Conservation (phyloP, 2,888 invertebrate genomes). For the Heliconius erato region DNA sequence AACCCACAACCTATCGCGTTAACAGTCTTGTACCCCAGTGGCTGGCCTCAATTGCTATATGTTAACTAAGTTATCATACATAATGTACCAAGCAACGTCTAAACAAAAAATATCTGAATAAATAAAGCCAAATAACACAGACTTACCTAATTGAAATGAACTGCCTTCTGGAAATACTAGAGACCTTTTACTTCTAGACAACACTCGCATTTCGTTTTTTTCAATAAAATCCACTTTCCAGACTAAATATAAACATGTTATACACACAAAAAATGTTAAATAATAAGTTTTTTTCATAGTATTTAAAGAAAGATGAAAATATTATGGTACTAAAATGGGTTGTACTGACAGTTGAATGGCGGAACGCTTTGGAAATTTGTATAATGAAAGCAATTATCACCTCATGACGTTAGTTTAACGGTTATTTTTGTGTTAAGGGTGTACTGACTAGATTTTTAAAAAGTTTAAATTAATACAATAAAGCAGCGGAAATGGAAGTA, state of each 20-base stretch:
- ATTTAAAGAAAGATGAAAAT: not conserved
- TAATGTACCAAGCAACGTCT: not conserved
- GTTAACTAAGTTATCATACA: not conserved
- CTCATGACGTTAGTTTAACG: constrained; percentile 71
- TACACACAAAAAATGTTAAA: not conserved
- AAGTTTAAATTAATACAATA: no score
- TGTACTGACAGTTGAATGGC: constrained; percentile 60
- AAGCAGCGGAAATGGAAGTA: no score
- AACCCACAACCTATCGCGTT: no score
- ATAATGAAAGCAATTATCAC: constrained; percentile 80
- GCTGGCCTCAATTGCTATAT: not conserved
- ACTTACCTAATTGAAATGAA: constrained; percentile 86
- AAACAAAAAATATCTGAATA: not conserved
- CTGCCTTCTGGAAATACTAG: constrained; percentile 87
- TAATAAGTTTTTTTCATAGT: constrained; percentile 2
- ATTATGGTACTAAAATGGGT: not conserved
- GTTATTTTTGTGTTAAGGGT: constrained; percentile 63
- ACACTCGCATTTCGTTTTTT: constrained; percentile 61
- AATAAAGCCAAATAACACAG: not conserved
- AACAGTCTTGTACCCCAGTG: no score
- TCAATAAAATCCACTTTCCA: constrained; percentile 41
- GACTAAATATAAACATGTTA: not conserved
- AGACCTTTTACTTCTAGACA: constrained; percentile 86
- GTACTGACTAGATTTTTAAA: not conserved
- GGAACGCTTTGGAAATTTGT: constrained; percentile 69